These are phyloP conservation scores for Orchesellides sinensis DNA, from an alignment of 2,888 invertebrate species.

Conservation along the genomic window DNA sequence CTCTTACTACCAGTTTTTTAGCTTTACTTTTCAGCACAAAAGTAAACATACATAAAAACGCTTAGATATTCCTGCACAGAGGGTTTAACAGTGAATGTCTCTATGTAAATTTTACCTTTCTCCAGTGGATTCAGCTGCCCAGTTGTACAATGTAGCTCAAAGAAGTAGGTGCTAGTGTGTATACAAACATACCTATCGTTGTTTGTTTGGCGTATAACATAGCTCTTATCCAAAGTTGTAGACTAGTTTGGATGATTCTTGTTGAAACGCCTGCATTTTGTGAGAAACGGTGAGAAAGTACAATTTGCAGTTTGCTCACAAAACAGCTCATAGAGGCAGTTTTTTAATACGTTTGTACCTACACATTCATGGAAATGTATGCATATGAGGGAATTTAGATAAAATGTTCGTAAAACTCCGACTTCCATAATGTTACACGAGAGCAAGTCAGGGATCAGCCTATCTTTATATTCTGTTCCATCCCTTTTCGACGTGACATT, in stretches of 20 bases:
- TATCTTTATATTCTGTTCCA: too few species aligned
- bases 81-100: not conserved
- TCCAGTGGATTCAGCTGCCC: not conserved
- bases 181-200: not conserved
- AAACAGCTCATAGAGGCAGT: too few species aligned
- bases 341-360: too few species aligned
- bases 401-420: too few species aligned
- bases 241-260: not conserved
- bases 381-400: too few species aligned
- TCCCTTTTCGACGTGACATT: too few species aligned
- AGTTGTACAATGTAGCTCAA: not conserved
- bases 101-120: not conserved
- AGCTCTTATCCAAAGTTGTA: too few species aligned
- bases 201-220: too few species aligned
- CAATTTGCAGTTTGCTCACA: slow-evolving; percentile 5
- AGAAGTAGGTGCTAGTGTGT: not conserved
- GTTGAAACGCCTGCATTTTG: not conserved
- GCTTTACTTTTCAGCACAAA: not conserved
- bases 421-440: too few species aligned
- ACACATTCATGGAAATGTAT: too few species aligned
- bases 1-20: not conserved
- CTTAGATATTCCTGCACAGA: too few species aligned
- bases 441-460: too few species aligned
- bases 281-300: not conserved
- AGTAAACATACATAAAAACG: not conserved